These are phyloP conservation scores for Babylonia areolata DNA, from an alignment of 1,140 invertebrate species.

Conservation along the genomic window DNA sequence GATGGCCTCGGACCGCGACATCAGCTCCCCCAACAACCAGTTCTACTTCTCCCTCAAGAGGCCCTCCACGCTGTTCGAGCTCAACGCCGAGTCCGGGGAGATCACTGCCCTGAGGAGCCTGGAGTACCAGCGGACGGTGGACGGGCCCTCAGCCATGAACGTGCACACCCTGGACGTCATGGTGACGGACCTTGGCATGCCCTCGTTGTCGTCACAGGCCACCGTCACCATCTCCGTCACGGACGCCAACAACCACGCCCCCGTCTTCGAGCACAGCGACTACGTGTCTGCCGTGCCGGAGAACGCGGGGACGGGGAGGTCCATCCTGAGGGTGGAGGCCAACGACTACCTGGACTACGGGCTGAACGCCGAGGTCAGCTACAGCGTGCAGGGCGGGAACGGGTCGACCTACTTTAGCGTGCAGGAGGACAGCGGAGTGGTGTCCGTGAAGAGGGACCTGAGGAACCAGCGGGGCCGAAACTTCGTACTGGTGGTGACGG, in stretches of 20 bases:
- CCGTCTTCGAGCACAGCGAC: conserved; percentile 63
- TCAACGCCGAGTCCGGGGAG: conserved; percentile 93
- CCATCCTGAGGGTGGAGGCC: conserved; percentile 82
- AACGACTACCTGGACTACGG: conserved; percentile 67
- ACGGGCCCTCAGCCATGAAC: conserved; percentile 89
- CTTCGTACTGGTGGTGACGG: conserved; percentile 81
- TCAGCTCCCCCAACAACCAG: conserved; percentile 92
- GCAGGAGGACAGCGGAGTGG: conserved; percentile 78
- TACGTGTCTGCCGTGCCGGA: conserved; percentile 83
- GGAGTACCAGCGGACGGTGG: conserved; percentile 86
- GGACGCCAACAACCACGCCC: conserved; percentile 73
- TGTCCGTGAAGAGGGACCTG: conserved; percentile 79
- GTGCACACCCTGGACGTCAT: conserved; percentile 89
- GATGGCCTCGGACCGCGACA: conserved; percentile 91
- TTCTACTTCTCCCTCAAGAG: conserved; percentile 92
- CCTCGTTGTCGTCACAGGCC: conserved; percentile 84
- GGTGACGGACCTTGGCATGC: conserved; percentile 96
- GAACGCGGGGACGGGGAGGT: conserved; percentile 82
- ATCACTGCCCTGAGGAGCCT: conserved; percentile 90
- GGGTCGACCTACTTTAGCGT: conserved; percentile 63
- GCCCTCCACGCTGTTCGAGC: conserved; percentile 91
- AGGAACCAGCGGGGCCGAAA: conserved; percentile 46
- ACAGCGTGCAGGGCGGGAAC: conserved; percentile 60
- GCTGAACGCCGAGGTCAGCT: conserved; percentile 67
- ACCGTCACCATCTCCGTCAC: conserved; percentile 65